Percentiles rank a stretch among this genome's conserved stretches.
These are phyloP conservation scores for Thermophis baileyi DNA, from an alignment of 2,113 vertebrate species.

Conservation along the genomic window DNA sequence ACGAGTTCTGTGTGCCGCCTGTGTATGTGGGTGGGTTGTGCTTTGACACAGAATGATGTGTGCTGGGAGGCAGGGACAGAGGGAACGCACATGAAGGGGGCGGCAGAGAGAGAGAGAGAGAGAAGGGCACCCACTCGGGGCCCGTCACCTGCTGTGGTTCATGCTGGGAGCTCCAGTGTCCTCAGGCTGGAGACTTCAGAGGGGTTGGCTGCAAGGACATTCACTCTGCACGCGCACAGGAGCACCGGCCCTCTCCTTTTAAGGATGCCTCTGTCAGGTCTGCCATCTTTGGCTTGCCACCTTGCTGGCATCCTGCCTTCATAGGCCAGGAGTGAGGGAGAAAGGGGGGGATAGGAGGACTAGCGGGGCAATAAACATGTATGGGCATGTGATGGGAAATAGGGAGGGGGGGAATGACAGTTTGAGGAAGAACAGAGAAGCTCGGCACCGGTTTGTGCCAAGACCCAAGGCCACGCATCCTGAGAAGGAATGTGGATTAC, in stretches of 20 bases:
- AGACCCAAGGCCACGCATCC: no score
- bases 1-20: neutral
- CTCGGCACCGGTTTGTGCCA: no score
- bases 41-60: neutral
- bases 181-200: neutral
- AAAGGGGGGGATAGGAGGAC: neutral
- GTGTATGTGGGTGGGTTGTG: neutral
- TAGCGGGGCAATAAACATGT: no score
- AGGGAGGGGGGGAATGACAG: neutral
- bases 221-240: neutral
- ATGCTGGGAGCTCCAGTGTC: neutral
- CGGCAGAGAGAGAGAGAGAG: no score
- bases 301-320: neutral
- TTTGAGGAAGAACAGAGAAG: neutral
- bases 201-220: neutral
- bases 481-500: neutral
- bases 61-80: no score
- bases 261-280: no score
- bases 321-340: neutral
- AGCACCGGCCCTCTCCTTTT: neutral
- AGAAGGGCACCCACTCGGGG: neutral
- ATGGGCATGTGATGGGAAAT: neutral
- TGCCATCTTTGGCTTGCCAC: no score
- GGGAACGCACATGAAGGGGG: no score
- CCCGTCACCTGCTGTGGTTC: neutral